These are phyloP conservation scores for Amphiprion clarkii DNA, from an alignment of 2,797 vertebrate genomes.

Conservation along the genomic window DNA sequence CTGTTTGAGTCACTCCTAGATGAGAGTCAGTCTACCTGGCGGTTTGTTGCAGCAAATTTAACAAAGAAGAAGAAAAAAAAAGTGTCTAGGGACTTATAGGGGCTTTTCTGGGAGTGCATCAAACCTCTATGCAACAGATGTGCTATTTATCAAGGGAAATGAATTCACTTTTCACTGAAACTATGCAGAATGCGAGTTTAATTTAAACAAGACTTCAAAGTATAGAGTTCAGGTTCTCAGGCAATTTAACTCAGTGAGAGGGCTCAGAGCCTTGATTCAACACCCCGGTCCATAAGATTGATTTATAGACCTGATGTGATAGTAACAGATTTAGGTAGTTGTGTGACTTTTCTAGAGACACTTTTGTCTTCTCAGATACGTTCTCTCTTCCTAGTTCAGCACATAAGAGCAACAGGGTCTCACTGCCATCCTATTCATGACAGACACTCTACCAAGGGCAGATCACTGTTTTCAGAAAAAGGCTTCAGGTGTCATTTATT, in stretches of 20 bases:
- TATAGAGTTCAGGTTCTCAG: conserved; percentile 83
- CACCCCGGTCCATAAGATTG: conserved; percentile 54
- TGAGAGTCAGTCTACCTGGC: conserved; percentile 25
- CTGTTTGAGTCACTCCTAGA: conserved; percentile 80
- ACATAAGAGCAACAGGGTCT: conserved; percentile 65
- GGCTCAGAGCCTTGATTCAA: conserved; percentile 61
- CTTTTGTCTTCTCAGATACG: conserved; percentile 17
- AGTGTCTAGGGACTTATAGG: neutral
- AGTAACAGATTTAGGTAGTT: conserved; percentile 20
- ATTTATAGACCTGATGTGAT: conserved; percentile 22
- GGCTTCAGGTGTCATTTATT: conserved; percentile 63
- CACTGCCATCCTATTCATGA: conserved; percentile 62
- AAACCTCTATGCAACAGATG: conserved; percentile 86
- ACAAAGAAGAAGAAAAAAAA: conserved; percentile 8
- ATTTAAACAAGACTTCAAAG: conserved; percentile 69
- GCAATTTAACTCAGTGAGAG: conserved; percentile 79
- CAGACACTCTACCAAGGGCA: conserved; percentile 52
- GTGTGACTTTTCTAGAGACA: conserved; percentile 44
- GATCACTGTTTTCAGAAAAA: conserved; percentile 45
- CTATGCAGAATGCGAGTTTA: conserved; percentile 84
- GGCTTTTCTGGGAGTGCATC: conserved; percentile 78
- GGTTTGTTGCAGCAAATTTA: conserved; percentile 37
- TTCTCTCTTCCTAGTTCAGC: conserved; percentile 50
- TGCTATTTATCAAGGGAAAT: conserved; percentile 71
- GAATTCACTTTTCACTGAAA: conserved; percentile 77